These are phyloP conservation scores for Rhinichthys klamathensis DNA, from an alignment of 2,113 vertebrate species.

Conservation along the genomic window DNA sequence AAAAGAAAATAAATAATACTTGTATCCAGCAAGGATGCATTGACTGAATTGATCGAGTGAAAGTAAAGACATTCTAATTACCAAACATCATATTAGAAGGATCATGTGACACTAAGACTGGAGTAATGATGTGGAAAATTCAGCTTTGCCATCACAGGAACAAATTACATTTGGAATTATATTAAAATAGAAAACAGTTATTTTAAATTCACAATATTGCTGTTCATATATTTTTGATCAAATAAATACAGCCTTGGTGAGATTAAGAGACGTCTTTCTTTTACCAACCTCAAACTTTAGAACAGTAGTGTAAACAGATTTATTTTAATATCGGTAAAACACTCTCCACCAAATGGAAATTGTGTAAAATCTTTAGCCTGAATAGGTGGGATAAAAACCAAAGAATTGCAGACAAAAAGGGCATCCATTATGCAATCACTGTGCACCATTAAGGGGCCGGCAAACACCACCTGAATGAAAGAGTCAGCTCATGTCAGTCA, in stretches of 20 bases:
- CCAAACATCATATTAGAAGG: not conserved
- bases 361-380: constrained; percentile 4
- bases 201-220: not conserved
- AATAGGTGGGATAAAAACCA: constrained; percentile 10
- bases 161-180: not conserved
- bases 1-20: not conserved
- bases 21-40: not conserved
- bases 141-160: not conserved
- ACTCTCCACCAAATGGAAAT: not conserved
- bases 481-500: not conserved
- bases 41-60: not conserved
- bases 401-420: not conserved
- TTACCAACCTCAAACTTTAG: not conserved
- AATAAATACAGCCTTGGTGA: not conserved
- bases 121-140: not conserved
- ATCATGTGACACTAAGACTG: not conserved
- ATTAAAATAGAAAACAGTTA: not conserved
- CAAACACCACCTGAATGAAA: constrained; percentile 45
- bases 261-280: not conserved
- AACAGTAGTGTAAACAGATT: not conserved
- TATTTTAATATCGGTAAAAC: not conserved
- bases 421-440: constrained; percentile 38
- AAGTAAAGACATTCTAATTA: too few relatives aligned
- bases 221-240: not conserved
- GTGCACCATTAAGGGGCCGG: constrained; percentile 1